A percentile compares a stretch with the other conserved stretches of the same genome.
Conservation (phyloP, 2,797 vertebrate genomes). For the Myiothlypis chrysogaster region DNA sequence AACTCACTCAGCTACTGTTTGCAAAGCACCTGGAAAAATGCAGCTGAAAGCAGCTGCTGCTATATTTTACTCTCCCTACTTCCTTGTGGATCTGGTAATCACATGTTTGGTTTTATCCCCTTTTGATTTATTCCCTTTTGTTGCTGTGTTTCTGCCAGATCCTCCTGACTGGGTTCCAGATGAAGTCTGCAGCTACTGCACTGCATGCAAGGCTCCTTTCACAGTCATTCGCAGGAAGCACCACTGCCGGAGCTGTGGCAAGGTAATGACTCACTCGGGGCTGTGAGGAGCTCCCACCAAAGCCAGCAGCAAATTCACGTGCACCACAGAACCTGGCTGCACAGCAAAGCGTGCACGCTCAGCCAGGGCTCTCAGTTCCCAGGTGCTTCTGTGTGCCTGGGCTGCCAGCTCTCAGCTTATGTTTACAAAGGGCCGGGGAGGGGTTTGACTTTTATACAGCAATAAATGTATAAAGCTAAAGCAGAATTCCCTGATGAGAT, state of each 20-base stretch:
- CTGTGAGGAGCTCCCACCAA: not conserved
- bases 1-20: not conserved
- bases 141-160: constrained; percentile 76
- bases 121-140: constrained; percentile 8
- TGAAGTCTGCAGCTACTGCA: constrained; percentile 92
- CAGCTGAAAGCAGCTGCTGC: not conserved
- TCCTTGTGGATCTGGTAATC: not conserved
- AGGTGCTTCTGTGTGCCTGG: not conserved
- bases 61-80: not conserved
- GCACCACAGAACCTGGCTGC: not conserved
- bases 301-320: not conserved
- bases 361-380: not conserved
- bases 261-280: constrained; percentile 77
- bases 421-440: not conserved
- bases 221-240: constrained; percentile 97
- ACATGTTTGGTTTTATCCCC: not conserved
- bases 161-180: constrained; percentile 98
- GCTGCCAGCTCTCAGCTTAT: not conserved
- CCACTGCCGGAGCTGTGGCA: constrained; percentile 97
- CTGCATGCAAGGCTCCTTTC: constrained; percentile 94
- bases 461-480: not conserved
- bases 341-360: fast-evolving
- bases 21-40: not conserved
- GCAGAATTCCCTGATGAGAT: not conserved
- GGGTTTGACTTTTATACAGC: not conserved